Percentiles rank a stretch among this genome's conserved stretches.
Conservation (phyloP, 2,888 invertebrate species). For the Cordilura impudica region DNA sequence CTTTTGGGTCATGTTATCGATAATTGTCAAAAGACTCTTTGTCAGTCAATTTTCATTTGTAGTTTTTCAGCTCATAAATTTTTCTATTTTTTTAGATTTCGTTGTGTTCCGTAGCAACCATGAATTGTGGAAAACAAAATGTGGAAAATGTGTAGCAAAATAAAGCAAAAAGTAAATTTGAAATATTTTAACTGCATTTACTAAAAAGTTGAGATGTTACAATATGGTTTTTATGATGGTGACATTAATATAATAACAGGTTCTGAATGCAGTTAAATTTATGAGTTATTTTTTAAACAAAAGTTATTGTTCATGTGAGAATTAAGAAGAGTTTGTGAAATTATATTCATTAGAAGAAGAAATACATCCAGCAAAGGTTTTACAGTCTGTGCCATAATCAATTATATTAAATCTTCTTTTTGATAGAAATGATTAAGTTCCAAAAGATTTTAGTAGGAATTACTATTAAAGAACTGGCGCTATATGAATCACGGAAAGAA, state of each 20-base stretch:
- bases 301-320: background rate
- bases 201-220: constrained; percentile 17
- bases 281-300: background rate
- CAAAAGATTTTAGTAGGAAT: no score
- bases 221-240: constrained; percentile 16
- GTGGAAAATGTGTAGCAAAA: background rate
- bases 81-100: constrained; percentile 18
- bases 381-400: no score
- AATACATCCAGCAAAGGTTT: no score
- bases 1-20: constrained; percentile 60
- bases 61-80: constrained; percentile 57
- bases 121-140: background rate
- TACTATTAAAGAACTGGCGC: no score
- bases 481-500: no score
- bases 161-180: background rate
- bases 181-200: constrained; percentile 1
- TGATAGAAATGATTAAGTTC: no score
- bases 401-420: no score
- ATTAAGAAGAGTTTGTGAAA: no score
- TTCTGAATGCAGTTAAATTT: background rate
- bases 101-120: background rate
- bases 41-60: constrained; percentile 60
- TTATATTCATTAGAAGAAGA: no score
- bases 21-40: constrained; percentile 61
- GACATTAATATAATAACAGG: constrained; percentile 22